Conservation (phyloP, 2,888 invertebrate genomes). For the Drosophila conformis region DNA sequence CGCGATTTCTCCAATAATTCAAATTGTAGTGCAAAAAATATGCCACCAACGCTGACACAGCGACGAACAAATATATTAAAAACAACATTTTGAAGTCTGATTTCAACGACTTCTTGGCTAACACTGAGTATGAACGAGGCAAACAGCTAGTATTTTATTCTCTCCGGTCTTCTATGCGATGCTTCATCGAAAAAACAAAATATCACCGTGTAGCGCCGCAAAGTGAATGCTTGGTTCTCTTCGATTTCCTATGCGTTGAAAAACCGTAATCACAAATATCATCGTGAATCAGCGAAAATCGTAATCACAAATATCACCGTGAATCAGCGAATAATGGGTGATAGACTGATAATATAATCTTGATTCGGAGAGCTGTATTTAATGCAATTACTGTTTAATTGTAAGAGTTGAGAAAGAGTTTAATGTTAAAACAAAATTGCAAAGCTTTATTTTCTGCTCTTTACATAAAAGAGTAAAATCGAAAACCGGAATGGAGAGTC, state of each 20-base stretch:
- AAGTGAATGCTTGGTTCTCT: background rate
- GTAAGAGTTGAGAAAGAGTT: background rate
- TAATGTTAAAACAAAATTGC: background rate
- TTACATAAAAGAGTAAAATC: background rate
- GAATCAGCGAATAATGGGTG: background rate
- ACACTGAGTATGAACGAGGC: slow-evolving; percentile 9
- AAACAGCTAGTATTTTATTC: background rate
- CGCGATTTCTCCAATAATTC: slow-evolving; percentile 52
- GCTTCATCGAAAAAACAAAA: too few species aligned
- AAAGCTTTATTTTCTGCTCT: background rate
- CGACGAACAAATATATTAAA: slow-evolving; percentile 52
- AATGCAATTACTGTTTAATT: background rate
- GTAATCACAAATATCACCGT: background rate
- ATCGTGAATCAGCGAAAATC: background rate
- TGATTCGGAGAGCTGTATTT: background rate
- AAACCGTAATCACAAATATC: background rate
- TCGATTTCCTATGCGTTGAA: rapidly evolving
- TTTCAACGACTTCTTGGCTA: background rate
- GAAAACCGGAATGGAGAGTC: background rate
- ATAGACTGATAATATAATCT: background rate
- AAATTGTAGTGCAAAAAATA: slow-evolving; percentile 42
- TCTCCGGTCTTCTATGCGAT: background rate
- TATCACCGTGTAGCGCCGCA: too few species aligned
- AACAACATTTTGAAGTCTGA: slow-evolving; percentile 31
- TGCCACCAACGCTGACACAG: slow-evolving; percentile 44